These are phyloP conservation scores for Rhabdomys pumilio DNA, from an alignment of 2,797 vertebrate genomes.

Conservation along the genomic window DNA sequence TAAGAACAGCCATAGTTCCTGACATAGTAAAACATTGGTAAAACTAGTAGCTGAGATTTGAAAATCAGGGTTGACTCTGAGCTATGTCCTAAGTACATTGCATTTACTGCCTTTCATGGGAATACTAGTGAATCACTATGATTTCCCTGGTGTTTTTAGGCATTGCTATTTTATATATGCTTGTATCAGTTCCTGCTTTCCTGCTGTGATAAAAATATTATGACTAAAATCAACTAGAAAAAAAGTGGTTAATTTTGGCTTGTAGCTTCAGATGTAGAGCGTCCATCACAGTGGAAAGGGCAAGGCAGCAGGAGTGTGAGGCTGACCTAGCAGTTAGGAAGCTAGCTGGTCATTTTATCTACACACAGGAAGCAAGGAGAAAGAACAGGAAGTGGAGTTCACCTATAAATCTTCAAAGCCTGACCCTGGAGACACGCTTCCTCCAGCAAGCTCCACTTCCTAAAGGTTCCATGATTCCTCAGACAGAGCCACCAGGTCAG, in stretches of 20 bases:
- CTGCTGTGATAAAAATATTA: neutral
- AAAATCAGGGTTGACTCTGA: neutral
- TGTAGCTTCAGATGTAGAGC: too few relatives aligned
- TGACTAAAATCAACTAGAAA: neutral
- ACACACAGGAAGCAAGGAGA: neutral
- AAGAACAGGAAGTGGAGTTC: neutral
- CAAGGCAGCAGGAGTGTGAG: neutral
- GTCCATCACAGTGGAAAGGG: neutral
- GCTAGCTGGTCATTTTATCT: neutral
- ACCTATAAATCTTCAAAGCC: neutral
- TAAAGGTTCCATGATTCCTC: neutral
- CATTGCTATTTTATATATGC: neutral
- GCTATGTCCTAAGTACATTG: neutral
- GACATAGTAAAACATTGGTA: neutral
- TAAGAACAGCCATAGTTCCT: neutral
- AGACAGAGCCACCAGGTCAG: neutral
- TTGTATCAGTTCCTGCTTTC: neutral
- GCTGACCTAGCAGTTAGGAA: neutral
- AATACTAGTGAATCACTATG: neutral
- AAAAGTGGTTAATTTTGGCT: neutral
- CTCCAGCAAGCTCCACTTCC: neutral
- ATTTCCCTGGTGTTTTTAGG: neutral
- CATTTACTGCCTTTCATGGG: neutral
- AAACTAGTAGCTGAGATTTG: slow-evolving; percentile 5
- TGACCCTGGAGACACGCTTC: neutral